phyloP scores from a whole-genome alignment of 2,888 invertebrate genomes.

The Lottia scabra region DNA sequence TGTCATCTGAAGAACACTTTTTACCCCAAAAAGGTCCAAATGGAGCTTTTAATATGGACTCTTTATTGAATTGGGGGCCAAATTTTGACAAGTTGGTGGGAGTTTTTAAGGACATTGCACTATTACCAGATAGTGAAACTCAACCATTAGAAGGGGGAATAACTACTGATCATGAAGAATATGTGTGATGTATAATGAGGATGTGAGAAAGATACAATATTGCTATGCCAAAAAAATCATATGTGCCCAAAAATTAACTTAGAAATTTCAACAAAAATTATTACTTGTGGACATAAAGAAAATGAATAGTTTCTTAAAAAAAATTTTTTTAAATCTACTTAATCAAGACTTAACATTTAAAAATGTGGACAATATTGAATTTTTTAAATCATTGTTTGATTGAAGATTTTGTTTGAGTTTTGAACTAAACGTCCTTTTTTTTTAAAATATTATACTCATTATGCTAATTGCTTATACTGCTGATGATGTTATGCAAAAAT shows the following conservation, averaged over 20 bases:
- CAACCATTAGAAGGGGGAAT: constrained; percentile 35
- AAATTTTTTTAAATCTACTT: no score
- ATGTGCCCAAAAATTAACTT: not conserved
- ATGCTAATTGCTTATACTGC: no score
- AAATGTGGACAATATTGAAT: no score
- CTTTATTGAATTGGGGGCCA: constrained; percentile 94
- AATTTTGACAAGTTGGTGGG: constrained; percentile 95
- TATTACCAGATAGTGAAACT: constrained; percentile 81
- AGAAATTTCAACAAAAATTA: not conserved
- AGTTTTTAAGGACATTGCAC: constrained; percentile 96
- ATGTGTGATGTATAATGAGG: constrained; percentile 43
- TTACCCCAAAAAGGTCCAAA: constrained; percentile 56
- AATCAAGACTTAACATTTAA: no score
- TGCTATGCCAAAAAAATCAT: not conserved
- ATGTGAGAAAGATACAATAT: not conserved
- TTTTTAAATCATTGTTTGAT: no score
- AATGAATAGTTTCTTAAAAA: no score
- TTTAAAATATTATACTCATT: no score
- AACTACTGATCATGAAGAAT: constrained; percentile 48
- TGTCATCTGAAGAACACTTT: constrained; percentile 83
- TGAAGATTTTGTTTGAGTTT: no score
- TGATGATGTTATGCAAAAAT: no score
- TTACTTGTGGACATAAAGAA: no score
- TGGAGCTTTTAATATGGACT: constrained; percentile 91
- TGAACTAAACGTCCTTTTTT: no score